These are phyloP conservation scores for Tinamus major DNA, from an alignment of 2,797 vertebrate genomes.

Conservation along the genomic window DNA sequence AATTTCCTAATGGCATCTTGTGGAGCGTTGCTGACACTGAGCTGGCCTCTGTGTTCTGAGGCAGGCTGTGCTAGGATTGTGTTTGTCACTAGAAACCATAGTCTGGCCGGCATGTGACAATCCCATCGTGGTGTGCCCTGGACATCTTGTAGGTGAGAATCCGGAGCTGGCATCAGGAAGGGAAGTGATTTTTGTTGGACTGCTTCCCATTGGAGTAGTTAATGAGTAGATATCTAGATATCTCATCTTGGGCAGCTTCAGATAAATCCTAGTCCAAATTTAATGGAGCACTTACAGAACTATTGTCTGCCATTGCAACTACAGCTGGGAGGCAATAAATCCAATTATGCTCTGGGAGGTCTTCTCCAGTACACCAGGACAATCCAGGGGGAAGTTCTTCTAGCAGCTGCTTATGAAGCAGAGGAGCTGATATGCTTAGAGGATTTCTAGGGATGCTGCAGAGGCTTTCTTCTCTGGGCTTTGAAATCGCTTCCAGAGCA, in stretches of 20 bases:
- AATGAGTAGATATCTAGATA: not conserved
- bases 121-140: accelerated
- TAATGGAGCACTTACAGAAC: not conserved
- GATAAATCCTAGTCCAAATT: not conserved
- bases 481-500: not conserved
- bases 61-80: accelerated
- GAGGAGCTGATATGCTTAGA: not conserved
- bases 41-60: not conserved
- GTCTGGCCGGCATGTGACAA: not conserved
- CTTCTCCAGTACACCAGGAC: not conserved
- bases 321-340: not conserved
- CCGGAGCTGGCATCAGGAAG: accelerated
- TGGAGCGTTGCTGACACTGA: not conserved
- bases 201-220: accelerated
- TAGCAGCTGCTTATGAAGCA: not conserved
- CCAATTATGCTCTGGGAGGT: not conserved
- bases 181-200: not conserved
- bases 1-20: not conserved
- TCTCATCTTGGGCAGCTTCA: not conserved
- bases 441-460: not conserved
- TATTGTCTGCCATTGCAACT: too few relatives aligned
- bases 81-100: not conserved
- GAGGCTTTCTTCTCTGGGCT: not conserved
- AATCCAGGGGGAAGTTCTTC: not conserved
- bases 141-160: accelerated